Conservation (phyloP, 1,140 invertebrate species). For the Psix sp. region DNA sequence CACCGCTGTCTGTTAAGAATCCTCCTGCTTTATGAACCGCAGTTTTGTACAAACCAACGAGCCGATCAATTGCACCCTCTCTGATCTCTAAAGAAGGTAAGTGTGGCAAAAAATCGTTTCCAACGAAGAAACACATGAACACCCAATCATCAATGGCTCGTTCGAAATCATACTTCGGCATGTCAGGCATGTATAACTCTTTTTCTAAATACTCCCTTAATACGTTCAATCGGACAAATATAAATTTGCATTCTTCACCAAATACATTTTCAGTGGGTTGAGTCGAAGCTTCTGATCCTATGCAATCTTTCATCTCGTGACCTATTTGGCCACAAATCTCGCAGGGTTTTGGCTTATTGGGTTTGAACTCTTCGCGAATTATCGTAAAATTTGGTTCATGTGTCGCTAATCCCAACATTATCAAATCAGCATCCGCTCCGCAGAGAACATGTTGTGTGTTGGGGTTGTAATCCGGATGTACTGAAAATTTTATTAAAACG, state of each 20-base stretch:
- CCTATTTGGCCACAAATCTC: constrained; percentile 97
- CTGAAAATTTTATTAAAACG: constrained; percentile 69
- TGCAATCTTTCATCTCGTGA: constrained; percentile 97
- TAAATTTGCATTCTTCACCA: constrained; percentile 86
- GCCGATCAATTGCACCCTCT: constrained; percentile 97
- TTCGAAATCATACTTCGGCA: constrained; percentile 93
- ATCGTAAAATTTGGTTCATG: constrained; percentile 99
- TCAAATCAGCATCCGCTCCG: constrained; percentile 99
- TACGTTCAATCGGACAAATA: constrained; percentile 94
- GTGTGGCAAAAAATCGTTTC: constrained; percentile 99
- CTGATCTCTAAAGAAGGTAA: constrained; percentile 98
- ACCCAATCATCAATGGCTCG: constrained; percentile 98
- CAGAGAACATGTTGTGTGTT: constrained; percentile 98
- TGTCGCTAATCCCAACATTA: constrained; percentile 98
- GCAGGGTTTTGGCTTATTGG: constrained; percentile 96
- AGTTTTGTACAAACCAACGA: constrained; percentile 96
- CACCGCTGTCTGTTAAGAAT: constrained; percentile 96
- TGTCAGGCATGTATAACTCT: constrained; percentile 93
- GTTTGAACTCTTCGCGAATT: constrained; percentile 98
- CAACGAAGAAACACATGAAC: constrained; percentile 99
- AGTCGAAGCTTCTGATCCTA: constrained; percentile 80
- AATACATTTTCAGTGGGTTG: constrained; percentile 79
- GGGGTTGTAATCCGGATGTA: constrained; percentile 96
- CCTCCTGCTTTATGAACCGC: constrained; percentile 95
- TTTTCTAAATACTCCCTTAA: constrained; percentile 95